Evolutionary conservation across 2,113 vertebrate species (phyloP).

Genomic region (Microtus montanus): DNA sequence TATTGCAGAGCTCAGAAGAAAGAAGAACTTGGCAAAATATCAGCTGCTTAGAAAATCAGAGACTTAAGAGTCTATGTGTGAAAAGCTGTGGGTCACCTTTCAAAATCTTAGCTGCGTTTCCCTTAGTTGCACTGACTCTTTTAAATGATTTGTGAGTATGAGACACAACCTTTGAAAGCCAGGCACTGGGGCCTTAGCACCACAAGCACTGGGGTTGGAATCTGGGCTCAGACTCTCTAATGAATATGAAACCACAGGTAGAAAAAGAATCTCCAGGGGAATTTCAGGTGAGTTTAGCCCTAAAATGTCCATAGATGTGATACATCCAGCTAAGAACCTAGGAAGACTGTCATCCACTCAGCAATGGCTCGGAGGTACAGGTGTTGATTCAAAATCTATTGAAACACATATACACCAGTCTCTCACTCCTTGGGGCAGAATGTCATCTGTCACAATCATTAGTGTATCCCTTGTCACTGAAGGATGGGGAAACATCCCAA

Average conservation of each 20-base stretch:
- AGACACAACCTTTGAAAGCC: background rate
- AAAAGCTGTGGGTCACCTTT: background rate
- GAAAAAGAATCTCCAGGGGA: background rate
- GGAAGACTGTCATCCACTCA: background rate
- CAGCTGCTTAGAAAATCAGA: conserved; percentile 12
- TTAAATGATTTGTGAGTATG: background rate
- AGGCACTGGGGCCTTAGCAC: background rate
- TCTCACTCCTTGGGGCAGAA: background rate
- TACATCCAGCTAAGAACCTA: background rate
- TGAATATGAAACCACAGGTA: background rate
- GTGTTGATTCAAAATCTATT: background rate
- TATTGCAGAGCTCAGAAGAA: background rate
- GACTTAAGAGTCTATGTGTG: background rate
- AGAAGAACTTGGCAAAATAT: conserved; percentile 35
- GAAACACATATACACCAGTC: background rate
- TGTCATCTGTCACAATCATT: background rate
- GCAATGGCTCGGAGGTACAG: background rate
- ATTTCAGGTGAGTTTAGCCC: background rate
- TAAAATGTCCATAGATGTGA: background rate
- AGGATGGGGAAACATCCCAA: background rate
- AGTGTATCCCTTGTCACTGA: background rate
- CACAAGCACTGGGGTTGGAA: background rate
- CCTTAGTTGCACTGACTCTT: background rate
- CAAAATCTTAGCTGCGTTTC: background rate
- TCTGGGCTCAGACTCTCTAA: background rate